A percentile compares a stretch with the other conserved stretches of the same genome.
Conservation (phyloP, 2,797 vertebrate genomes). For the Micromesistius poutassou region DNA sequence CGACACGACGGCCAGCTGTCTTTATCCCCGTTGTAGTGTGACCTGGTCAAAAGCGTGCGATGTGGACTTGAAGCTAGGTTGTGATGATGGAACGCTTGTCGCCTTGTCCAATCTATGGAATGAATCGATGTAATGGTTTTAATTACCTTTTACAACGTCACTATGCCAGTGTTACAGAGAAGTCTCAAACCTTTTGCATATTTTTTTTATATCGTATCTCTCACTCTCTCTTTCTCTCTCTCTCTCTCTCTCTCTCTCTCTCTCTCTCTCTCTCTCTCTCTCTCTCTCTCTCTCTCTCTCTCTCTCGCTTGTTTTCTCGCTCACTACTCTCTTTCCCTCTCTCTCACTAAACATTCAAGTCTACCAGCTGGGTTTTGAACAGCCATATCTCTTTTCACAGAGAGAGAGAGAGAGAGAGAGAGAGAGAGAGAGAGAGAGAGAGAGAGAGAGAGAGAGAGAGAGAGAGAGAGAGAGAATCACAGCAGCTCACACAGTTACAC, state of each 20-base stretch:
- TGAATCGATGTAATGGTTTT: no score
- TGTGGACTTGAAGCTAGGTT: no score
- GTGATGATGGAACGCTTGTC: no score
- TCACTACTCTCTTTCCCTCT: not conserved
- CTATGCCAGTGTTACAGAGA: not conserved
- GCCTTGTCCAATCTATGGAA: no score
- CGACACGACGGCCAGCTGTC: no score
- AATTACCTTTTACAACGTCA: not conserved
- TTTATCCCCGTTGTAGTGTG: no score
- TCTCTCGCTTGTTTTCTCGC: not conserved
- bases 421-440: constrained; percentile 7
- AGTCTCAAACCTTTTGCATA: not conserved
- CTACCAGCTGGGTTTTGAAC: not conserved
- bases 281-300: not conserved
- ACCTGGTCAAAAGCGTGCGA: no score
- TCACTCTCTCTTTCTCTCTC: not conserved
- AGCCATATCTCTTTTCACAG: not conserved
- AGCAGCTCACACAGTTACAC: not conserved
- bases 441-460: constrained; percentile 7
- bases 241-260: not conserved
- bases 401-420: constrained; percentile 5
- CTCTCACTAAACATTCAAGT: not conserved
- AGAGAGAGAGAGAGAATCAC: constrained; percentile 6
- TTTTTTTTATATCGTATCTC: no score
- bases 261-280: no score